Conservation (phyloP, 2,888 invertebrate genomes). For the Agrotis clavis region DNA sequence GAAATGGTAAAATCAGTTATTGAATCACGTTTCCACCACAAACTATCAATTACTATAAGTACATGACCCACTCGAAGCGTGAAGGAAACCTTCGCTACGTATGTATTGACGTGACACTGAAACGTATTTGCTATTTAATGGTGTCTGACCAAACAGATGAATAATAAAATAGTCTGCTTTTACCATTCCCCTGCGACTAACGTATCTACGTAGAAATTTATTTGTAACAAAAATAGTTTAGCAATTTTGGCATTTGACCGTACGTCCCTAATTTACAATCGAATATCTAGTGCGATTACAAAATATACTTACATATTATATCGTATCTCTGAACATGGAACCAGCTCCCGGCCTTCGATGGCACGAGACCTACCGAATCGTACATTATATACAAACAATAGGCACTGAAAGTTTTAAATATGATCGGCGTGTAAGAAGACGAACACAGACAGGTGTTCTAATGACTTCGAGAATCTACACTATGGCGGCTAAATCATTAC, state of each 20-base stretch:
- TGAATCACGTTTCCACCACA: slow-evolving; percentile 9
- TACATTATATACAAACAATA: slow-evolving; percentile 84
- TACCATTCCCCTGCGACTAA: slow-evolving; percentile 54
- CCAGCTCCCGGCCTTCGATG: slow-evolving; percentile 67
- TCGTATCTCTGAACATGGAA: slow-evolving; percentile 87
- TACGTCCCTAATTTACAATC: slow-evolving; percentile 76
- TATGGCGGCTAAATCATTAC: slow-evolving; percentile 81
- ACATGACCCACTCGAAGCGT: slow-evolving; percentile 13
- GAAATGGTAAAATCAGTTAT: slow-evolving; percentile 27
- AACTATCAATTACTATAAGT: not conserved
- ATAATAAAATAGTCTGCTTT: slow-evolving; percentile 18
- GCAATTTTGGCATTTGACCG: slow-evolving; percentile 82
- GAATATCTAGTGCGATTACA: slow-evolving; percentile 82
- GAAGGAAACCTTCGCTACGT: slow-evolving; percentile 2
- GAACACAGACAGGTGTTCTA: slow-evolving; percentile 65
- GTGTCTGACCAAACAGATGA: slow-evolving; percentile 22
- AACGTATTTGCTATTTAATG: slow-evolving; percentile 28
- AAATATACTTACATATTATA: slow-evolving; percentile 84
- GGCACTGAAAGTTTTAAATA: slow-evolving; percentile 84
- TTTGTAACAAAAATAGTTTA: slow-evolving; percentile 84
- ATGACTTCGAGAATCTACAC: slow-evolving; percentile 69
- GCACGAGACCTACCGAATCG: slow-evolving; percentile 70
- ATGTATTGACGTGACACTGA: slow-evolving; percentile 35
- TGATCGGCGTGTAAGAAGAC: slow-evolving; percentile 73
- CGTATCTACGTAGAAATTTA: slow-evolving; percentile 56